These are phyloP conservation scores for Gryllus bimaculatus DNA, from an alignment of 1,140 invertebrate genomes.

Conservation along the genomic window DNA sequence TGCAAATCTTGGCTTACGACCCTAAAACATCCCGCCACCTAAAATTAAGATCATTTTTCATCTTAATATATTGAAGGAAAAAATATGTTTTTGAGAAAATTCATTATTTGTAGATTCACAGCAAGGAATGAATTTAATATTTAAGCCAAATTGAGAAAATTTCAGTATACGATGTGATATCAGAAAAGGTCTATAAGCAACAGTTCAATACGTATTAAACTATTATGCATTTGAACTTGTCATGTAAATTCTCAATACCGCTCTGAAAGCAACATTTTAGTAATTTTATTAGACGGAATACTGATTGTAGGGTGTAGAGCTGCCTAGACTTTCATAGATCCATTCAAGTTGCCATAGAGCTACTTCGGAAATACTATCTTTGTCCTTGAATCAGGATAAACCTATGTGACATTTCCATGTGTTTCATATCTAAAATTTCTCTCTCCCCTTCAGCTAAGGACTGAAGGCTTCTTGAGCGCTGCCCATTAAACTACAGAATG, in stretches of 20 bases:
- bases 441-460: conserved; percentile 60
- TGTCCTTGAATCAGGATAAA: conserved; percentile 65
- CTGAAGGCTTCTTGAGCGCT: conserved; percentile 71
- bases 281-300: conserved; percentile 80
- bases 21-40: conserved; percentile 72
- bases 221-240: no score
- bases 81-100: no score
- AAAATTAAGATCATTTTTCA: no score
- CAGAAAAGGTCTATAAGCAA: no score
- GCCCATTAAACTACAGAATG: conserved; percentile 61
- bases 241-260: no score
- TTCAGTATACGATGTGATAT: no score
- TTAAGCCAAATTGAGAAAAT: no score
- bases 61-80: no score
- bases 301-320: conserved; percentile 69
- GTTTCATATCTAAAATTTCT: conserved; percentile 54
- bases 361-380: conserved; percentile 78
- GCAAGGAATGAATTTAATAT: no score
- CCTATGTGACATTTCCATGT: conserved; percentile 43
- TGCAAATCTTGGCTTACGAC: conserved; percentile 52
- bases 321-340: conserved; percentile 68
- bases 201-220: no score
- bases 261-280: no score
- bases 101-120: no score
- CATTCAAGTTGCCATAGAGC: conserved; percentile 82